Evolutionary conservation across 2,888 invertebrate species (phyloP), one percentile per base, ranked within the genome.

Genomic region (Clitarchus hookeri): DNA sequence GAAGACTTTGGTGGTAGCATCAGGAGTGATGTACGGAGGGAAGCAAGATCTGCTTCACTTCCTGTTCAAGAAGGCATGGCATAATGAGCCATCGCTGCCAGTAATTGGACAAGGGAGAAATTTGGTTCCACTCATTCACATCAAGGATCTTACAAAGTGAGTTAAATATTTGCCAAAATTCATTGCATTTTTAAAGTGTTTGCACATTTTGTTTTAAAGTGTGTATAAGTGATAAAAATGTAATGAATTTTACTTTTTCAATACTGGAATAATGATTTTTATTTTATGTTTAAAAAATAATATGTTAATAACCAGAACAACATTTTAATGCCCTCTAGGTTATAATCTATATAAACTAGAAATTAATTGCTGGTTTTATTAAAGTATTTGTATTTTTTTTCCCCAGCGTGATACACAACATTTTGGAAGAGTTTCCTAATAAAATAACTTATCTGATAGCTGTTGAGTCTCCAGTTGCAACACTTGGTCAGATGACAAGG

Each of bases 31-130:
- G 0, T 95, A 95, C 88, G 95, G 95, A 0, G 93, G 93, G 16
- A 93, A 92, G 79, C 94, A 95, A 89, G 93, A 93, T 78, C 91
- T 93, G n/a, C 91, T 96, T 0, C 93, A 93, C 88, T 94, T 93
- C 89, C 93, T 95, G 90, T 95, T 95, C 90, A 95, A 94, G 91
- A 92, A 94, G 89, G 94, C 94, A 19, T 95, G 95, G 94, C 92
- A 93, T 87, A 94, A 94, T 88, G 93, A 93, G 87, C 91, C 91
- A n/a, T 90, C 92, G 36, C 90, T 95, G 44, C 95, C 95, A 0
- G 91, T 95, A 87, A 91, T 95, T 54, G 93, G 93, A 0, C 91
- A 92, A 12, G 95, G 95, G 2, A 90, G 90, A 13, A 95, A 95
- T 89, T 90, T 90, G 36, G 91, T 95, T 82, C 95, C 95, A 0